These are phyloP conservation scores for Solenopsis fugax DNA, from an alignment of 1,140 invertebrate genomes.

Conservation along the genomic window DNA sequence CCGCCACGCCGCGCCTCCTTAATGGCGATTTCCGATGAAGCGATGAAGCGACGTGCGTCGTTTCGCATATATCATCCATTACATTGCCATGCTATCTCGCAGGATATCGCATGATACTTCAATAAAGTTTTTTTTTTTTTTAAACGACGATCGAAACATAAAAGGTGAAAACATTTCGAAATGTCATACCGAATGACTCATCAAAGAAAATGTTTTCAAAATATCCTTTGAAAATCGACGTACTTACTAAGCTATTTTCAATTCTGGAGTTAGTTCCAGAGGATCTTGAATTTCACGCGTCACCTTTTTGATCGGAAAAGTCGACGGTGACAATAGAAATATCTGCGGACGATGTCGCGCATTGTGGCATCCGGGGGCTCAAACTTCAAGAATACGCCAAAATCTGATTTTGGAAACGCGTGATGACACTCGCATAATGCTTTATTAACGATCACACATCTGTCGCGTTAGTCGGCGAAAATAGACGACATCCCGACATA, in stretches of 20 bases:
- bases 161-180: neutral
- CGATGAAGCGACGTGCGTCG: conserved; percentile 11
- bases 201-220: conserved; percentile 65
- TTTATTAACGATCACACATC: conserved; percentile 73
- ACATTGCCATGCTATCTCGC: neutral
- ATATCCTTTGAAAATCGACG: conserved; percentile 54
- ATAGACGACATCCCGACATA: conserved; percentile 51
- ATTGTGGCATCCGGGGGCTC: conserved; percentile 67
- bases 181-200: conserved; percentile 17
- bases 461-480: conserved; percentile 65
- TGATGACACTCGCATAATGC: conserved; percentile 75
- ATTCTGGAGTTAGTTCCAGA: conserved; percentile 44
- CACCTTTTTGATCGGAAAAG: conserved; percentile 23
- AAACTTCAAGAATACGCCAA: conserved; percentile 39
- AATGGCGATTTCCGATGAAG: conserved; percentile 23
- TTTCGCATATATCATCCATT: conserved; percentile 26
- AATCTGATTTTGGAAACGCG: conserved; percentile 69
- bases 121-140: neutral
- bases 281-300: conserved; percentile 8
- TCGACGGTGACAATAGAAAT: conserved; percentile 60
- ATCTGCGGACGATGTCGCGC: conserved; percentile 70
- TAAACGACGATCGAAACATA: neutral
- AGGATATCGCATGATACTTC: neutral
- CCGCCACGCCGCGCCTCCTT: conserved; percentile 5
- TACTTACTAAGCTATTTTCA: conserved; percentile 33